These are phyloP conservation scores for Melieria picta DNA, from an alignment of 2,888 invertebrate species.

Conservation along the genomic window DNA sequence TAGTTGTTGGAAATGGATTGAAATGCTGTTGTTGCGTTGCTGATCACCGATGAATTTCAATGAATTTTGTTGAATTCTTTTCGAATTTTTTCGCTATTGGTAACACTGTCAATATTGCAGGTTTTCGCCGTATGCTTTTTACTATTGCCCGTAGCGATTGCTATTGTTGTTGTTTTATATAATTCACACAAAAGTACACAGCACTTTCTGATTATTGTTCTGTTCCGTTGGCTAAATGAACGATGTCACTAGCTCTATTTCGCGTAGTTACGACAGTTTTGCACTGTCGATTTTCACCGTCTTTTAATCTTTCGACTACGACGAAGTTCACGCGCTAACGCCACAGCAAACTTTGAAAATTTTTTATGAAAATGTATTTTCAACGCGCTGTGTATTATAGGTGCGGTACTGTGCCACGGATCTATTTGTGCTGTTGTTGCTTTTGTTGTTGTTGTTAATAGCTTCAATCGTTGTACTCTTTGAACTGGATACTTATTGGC, in stretches of 20 bases:
- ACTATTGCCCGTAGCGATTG: not conserved
- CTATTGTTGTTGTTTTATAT: not conserved
- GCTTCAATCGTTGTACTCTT: constrained; percentile 59
- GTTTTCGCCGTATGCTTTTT: constrained; percentile 10
- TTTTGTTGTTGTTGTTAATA: constrained; percentile 39
- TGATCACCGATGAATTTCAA: no score
- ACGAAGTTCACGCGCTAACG: constrained; percentile 15
- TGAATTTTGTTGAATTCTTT: no score
- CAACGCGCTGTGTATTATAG: constrained; percentile 22
- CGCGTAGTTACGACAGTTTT: not conserved
- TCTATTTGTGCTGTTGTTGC: constrained; percentile 8
- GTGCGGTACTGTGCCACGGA: no score
- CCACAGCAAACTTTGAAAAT: constrained; percentile 37
- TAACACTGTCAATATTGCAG: not conserved
- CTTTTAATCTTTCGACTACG: constrained; percentile 9
- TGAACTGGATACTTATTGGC: constrained; percentile 42
- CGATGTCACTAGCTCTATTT: not conserved
- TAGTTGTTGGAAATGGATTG: constrained; percentile 46
- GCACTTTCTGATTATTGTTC: not conserved
- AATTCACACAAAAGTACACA: not conserved
- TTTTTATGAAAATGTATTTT: constrained; percentile 40
- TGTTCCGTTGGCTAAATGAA: not conserved
- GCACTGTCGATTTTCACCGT: not conserved
- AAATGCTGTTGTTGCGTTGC: constrained; percentile 51
- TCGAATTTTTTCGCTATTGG: not conserved